phyloP scores from a whole-genome alignment of 2,113 vertebrate genomes.

The Cynopterus brachyotis region DNA sequence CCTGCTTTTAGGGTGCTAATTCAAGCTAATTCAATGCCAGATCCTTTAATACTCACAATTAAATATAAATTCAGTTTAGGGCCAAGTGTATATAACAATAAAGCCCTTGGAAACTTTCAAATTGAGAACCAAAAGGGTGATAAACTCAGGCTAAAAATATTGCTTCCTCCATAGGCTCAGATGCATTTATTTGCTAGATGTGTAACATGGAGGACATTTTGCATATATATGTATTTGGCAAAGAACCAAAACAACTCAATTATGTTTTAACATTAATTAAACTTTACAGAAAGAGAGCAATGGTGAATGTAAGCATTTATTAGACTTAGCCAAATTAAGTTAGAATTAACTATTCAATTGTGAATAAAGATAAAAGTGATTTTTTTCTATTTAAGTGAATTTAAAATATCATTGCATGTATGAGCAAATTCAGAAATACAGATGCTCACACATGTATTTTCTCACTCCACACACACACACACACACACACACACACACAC shows the following conservation, averaged over 20 bases:
- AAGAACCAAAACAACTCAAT: conserved; percentile 54
- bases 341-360: conserved; percentile 20
- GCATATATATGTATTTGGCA: conserved; percentile 38
- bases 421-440: not conserved
- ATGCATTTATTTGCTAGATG: not conserved
- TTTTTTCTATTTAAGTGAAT: not conserved
- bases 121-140: conserved; percentile 39
- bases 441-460: not conserved
- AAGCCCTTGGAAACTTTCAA: not conserved
- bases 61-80: conserved; percentile 57
- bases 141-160: conserved; percentile 46
- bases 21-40: conserved; percentile 20
- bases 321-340: conserved; percentile 53
- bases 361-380: not conserved
- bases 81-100: conserved; percentile 14
- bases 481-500: too few relatives aligned
- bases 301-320: conserved; percentile 41
- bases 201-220: conserved; percentile 23
- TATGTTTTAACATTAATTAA: conserved; percentile 69
- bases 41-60: conserved; percentile 41
- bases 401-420: not conserved
- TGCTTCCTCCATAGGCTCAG: conserved; percentile 13
- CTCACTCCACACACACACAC: not conserved
- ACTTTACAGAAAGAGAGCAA: conserved; percentile 52
- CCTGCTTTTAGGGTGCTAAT: not conserved